Evolutionary conservation across 2,113 vertebrate genomes (phyloP).

Genomic region (Bubo scandiacus): DNA sequence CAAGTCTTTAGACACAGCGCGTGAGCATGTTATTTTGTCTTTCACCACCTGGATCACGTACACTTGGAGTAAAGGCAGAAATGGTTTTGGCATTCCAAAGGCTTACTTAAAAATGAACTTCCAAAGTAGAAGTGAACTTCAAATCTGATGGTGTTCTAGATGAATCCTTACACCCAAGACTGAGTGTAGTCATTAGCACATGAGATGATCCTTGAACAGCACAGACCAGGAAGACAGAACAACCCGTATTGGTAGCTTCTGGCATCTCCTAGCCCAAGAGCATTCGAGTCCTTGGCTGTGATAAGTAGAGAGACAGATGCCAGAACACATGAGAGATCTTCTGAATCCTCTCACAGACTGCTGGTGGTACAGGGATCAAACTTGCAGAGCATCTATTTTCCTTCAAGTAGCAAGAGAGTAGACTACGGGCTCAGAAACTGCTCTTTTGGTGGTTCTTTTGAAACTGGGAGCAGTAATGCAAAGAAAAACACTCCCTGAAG

Average conservation of each 20-base stretch:
- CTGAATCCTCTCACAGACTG: neutral
- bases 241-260: neutral
- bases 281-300: neutral
- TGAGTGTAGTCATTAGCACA: neutral
- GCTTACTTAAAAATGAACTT: neutral
- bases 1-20: too few relatives aligned
- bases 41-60: neutral
- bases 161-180: neutral
- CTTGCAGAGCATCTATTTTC: neutral
- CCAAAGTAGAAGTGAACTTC: neutral
- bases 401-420: neutral
- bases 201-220: neutral
- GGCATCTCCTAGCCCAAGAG: neutral
- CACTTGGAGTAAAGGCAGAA: neutral
- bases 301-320: neutral
- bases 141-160: neutral
- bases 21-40: neutral
- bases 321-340: neutral
- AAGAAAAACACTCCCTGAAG: constrained; percentile 30
- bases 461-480: neutral
- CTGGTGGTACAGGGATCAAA: neutral
- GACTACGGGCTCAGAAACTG: neutral
- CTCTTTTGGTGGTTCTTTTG: constrained; percentile 28
- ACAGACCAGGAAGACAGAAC: neutral
- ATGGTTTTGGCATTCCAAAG: neutral